Percentiles rank a stretch among this genome's conserved stretches.
Conservation (phyloP, 1,140 invertebrate genomes). For the Matsumurasca onukii region DNA sequence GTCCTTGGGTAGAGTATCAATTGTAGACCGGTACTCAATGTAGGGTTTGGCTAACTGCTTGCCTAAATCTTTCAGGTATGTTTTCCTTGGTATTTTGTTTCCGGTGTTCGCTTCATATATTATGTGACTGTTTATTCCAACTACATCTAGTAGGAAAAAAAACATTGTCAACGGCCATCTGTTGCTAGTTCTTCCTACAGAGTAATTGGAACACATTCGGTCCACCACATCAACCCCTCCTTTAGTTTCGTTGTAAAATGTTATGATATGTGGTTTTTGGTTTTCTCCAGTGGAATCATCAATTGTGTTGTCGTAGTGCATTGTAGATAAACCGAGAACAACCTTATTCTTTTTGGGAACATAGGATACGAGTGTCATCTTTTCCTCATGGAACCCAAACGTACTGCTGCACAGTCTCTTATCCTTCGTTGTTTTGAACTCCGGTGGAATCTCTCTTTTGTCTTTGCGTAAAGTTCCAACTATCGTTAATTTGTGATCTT, state of each 20-base stretch:
- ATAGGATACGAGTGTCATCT: constrained; percentile 38
- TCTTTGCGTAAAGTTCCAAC: constrained; percentile 43
- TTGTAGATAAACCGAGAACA: constrained; percentile 32
- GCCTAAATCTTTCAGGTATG: not conserved
- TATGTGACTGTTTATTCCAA: constrained; percentile 12
- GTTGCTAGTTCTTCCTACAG: not conserved
- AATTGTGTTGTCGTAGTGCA: constrained; percentile 32
- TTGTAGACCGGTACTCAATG: not conserved
- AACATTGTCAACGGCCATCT: constrained; percentile 10
- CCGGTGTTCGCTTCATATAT: constrained; percentile 12
- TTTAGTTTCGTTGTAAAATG: constrained; percentile 46
- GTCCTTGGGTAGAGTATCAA: not conserved
- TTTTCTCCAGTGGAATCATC: constrained; percentile 32
- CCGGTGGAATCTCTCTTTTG: constrained; percentile 38
- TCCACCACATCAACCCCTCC: constrained; percentile 47
- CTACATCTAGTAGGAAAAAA: constrained; percentile 1
- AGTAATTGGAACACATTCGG: constrained; percentile 39
- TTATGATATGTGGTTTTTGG: constrained; percentile 44
- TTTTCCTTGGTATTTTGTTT: not conserved
- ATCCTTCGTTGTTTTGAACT: constrained; percentile 29
- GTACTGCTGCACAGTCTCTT: not conserved
- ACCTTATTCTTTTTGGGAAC: constrained; percentile 37
- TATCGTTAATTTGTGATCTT: constrained; percentile 39
- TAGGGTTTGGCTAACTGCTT: not conserved
- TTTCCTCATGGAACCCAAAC: constrained; percentile 35